These are phyloP conservation scores for Palloptera scutellata DNA, from an alignment of 2,888 invertebrate species.

Conservation along the genomic window DNA sequence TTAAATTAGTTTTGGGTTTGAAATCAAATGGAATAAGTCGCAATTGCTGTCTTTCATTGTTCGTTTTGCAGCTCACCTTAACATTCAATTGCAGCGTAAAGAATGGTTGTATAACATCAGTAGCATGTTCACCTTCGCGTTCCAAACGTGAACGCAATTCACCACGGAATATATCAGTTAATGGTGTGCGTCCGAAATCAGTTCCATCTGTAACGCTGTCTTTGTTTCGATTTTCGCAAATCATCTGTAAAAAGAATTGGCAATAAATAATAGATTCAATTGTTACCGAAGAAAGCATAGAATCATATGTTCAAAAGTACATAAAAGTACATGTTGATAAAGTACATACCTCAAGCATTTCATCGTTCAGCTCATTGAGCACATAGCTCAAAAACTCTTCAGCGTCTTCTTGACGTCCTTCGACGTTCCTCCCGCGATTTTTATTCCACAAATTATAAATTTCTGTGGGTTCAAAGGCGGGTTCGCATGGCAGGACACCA, in stretches of 20 bases:
- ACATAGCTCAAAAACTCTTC: slow-evolving; percentile 95
- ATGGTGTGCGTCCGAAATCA: slow-evolving; percentile 82
- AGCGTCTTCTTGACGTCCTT: slow-evolving; percentile 95
- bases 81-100: slow-evolving; percentile 95
- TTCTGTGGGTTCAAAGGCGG: slow-evolving; percentile 89
- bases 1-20: background rate
- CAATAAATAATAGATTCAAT: too few relatives aligned
- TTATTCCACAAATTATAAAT: slow-evolving; percentile 86
- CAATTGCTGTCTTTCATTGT: background rate
- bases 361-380: slow-evolving; percentile 93
- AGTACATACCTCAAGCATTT: slow-evolving; percentile 84
- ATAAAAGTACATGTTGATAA: background rate
- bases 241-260: slow-evolving; percentile 51
- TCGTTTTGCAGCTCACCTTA: slow-evolving; percentile 73
- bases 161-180: slow-evolving; percentile 93
- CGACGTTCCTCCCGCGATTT: slow-evolving; percentile 74
- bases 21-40: background rate
- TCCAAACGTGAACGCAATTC: slow-evolving; percentile 85
- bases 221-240: slow-evolving; percentile 83
- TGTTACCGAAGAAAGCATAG: too few relatives aligned
- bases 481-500: slow-evolving; percentile 74
- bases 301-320: slow-evolving; percentile 37
- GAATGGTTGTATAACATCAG: slow-evolving; percentile 94
- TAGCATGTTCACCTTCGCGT: slow-evolving; percentile 72
- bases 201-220: slow-evolving; percentile 88